Evolutionary conservation across 2,113 vertebrate species (phyloP).

Genomic region (Macquaria australasica): DNA sequence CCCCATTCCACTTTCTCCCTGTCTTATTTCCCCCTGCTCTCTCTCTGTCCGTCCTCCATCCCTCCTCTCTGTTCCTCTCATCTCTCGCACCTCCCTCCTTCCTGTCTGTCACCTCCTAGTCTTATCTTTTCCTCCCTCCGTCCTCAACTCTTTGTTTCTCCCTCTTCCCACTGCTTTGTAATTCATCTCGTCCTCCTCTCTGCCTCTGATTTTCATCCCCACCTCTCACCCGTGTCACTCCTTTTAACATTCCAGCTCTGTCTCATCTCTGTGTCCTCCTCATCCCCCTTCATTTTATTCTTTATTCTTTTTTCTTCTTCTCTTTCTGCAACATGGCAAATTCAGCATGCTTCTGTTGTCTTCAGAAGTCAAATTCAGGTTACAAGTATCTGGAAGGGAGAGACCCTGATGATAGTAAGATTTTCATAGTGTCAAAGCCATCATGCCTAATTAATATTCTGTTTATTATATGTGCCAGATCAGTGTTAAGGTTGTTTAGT

Average conservation of each 20-base stretch:
- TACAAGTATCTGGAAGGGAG: neutral
- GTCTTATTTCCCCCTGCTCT: slow-evolving; percentile 14
- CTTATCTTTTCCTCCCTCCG: slow-evolving; percentile 2
- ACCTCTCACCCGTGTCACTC: slow-evolving; percentile 12
- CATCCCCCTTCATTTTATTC: neutral
- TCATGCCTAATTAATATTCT: neutral
- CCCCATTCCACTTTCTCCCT: neutral
- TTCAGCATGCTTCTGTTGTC: neutral
- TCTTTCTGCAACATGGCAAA: neutral
- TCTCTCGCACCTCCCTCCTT: slow-evolving; percentile 1
- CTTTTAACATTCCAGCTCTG: neutral
- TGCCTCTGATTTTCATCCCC: neutral
- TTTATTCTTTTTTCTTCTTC: neutral
- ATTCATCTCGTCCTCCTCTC: neutral
- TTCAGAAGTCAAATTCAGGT: slow-evolving; percentile 7
- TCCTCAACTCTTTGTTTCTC: slow-evolving; percentile 5
- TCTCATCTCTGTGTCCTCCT: neutral
- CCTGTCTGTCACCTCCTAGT: neutral
- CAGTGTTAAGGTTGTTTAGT: too few species aligned
- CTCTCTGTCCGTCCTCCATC: neutral
- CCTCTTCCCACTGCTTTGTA: slow-evolving; percentile 2
- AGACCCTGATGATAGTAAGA: too few species aligned
- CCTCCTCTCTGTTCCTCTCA: slow-evolving; percentile 6
- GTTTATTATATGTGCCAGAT: neutral
- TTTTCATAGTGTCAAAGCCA: neutral